Conservation (phyloP, 2,797 vertebrate species). For the Parotocinclus haroldoi region DNA sequence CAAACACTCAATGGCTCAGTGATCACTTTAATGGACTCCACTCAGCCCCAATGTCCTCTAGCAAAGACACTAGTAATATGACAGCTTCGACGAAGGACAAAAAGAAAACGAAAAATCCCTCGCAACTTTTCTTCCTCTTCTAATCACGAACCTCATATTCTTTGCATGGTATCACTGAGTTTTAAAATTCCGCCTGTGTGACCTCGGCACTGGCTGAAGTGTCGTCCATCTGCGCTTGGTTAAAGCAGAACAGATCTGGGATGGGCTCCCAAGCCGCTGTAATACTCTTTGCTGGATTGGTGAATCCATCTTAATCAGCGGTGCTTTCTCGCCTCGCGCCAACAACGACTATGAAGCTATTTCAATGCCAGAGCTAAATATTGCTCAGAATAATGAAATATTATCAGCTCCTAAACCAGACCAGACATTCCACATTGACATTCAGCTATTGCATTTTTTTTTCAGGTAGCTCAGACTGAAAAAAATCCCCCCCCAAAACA, state of each 20-base stretch:
- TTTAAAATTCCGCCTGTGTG: slow-evolving; percentile 34
- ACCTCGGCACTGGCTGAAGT: slow-evolving; percentile 23
- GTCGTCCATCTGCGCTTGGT: slow-evolving; percentile 8
- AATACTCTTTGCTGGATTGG: slow-evolving; percentile 49
- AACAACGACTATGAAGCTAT: slow-evolving; percentile 44
- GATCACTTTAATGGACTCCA: slow-evolving; percentile 52
- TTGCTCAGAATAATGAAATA: slow-evolving; percentile 50
- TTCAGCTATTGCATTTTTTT: slow-evolving; percentile 35
- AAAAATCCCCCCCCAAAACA: background rate
- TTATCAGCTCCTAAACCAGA: slow-evolving; percentile 50
- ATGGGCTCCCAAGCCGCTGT: slow-evolving; percentile 34
- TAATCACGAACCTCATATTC: slow-evolving; percentile 37
- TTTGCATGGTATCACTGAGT: slow-evolving; percentile 30
- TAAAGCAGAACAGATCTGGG: slow-evolving; percentile 18
- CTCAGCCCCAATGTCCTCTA: slow-evolving; percentile 52
- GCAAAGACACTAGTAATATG: slow-evolving; percentile 48
- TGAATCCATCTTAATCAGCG: slow-evolving; percentile 53
- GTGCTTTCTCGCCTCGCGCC: slow-evolving; percentile 42
- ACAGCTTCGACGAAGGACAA: slow-evolving; percentile 27
- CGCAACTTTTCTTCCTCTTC: slow-evolving; percentile 14
- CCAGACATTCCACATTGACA: slow-evolving; percentile 48
- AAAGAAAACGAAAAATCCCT: slow-evolving; percentile 20
- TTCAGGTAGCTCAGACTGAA: slow-evolving; percentile 23
- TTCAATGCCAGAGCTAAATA: slow-evolving; percentile 50
- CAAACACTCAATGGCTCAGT: slow-evolving; percentile 49